These are phyloP conservation scores for Horisme vitalbata DNA, from an alignment of 2,888 invertebrate species.

Conservation along the genomic window DNA sequence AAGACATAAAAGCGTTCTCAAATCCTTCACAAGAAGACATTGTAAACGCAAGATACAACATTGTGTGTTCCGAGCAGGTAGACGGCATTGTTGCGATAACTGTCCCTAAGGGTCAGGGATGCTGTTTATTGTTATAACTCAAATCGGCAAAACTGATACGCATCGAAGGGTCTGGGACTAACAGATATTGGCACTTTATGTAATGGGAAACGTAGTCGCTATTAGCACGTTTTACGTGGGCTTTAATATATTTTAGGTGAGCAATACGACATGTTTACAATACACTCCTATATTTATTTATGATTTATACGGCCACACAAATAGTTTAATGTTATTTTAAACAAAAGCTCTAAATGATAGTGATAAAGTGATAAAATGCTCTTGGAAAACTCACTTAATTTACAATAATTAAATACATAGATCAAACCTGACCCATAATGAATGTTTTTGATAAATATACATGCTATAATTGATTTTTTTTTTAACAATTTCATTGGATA, in stretches of 20 bases:
- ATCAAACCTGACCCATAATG: no score
- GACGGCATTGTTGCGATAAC: constrained; percentile 45
- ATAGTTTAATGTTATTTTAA: no score
- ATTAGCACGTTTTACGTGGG: neutral
- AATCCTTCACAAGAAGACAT: constrained; percentile 31
- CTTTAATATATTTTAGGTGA: neutral
- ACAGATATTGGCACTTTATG: constrained; percentile 45
- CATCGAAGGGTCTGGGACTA: constrained; percentile 43
- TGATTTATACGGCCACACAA: no score
- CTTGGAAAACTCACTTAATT: no score
- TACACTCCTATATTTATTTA: no score
- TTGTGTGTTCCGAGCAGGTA: constrained; percentile 55
- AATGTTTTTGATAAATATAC: no score
- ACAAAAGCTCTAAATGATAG: no score
- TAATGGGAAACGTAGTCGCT: constrained; percentile 18
- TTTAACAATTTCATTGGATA: no score
- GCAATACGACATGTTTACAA: no score
- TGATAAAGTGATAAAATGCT: no score
- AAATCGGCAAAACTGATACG: constrained; percentile 47
- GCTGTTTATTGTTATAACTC: constrained; percentile 44
- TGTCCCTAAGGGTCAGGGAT: constrained; percentile 40
- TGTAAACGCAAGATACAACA: constrained; percentile 45
- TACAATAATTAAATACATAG: no score
- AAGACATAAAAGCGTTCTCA: constrained; percentile 28
- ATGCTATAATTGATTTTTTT: no score